Base-by-base conservation (phyloP, 1,140 invertebrate species). In the Papilio xuthus region DNA sequence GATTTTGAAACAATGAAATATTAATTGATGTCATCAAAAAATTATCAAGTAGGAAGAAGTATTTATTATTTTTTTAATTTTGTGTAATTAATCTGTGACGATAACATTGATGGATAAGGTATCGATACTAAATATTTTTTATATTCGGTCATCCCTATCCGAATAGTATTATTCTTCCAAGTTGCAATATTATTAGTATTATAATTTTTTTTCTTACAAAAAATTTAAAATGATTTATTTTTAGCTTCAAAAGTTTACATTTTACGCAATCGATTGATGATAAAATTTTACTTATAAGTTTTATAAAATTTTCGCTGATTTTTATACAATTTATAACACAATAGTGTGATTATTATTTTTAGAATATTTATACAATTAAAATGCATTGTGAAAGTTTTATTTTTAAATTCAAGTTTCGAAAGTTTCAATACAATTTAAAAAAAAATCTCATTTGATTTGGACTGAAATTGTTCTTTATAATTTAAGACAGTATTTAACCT, bases 111-210 rank as follows among this genome's bases (percentile, higher is more conserved):
- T 53, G n/a, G 18, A 53, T 53, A 0, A 3, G 7, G 50, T 53
- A n/a, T 60, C 56, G 56, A 60, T 60, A 10, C 9, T 53, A n/a
- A 13, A 56, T 56, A 56, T 56, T 60, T 60, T 13, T 15, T 26
- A 28, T 28, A 67, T 13, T 18, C 12, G 60, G 13, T 28, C 60
- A 67, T 67, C 60, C 60, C 60, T 67, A 67, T 12, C 23, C 60
- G 60, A 32, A 44, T 74, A 74, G 72, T 75, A 56, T 75, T 75
- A 75, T 75, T 32, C 44, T 75, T 75, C 44, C 47, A 75, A 53
- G 72, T 75, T 75, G 72, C 72, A 75, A 75, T 75, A 75, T 53
- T 74, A 10, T 53, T 37, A 37, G 8, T n/a, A 53, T 15, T 53
- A 32, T 44, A 37, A 18, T 56, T 18, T 32, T 53, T 7, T 18